Percentiles rank a stretch among this genome's conserved stretches.
Evolutionary conservation across 1,140 invertebrate species (phyloP).

Genomic region (Pinna nobilis): DNA sequence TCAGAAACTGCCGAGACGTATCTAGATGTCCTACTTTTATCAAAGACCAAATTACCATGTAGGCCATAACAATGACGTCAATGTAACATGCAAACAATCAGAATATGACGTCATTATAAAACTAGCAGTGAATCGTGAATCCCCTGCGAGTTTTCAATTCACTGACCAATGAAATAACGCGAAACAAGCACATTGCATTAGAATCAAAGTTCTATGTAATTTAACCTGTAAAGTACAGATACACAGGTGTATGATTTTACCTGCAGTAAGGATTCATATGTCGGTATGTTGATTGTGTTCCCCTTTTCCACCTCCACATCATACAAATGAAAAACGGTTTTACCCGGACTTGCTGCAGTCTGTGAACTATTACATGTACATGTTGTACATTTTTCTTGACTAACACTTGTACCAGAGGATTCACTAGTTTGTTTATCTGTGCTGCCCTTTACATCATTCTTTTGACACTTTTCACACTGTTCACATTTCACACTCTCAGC

Average conservation of each 20-base stretch:
- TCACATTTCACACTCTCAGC: neutral
- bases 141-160: too few species aligned
- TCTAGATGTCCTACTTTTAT: too few species aligned
- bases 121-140: too few species aligned
- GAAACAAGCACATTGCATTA: too few species aligned
- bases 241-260: conserved; percentile 13
- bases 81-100: too few species aligned
- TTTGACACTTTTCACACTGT: neutral
- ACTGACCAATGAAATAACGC: too few species aligned
- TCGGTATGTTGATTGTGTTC: neutral
- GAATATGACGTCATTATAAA: too few species aligned
- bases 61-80: too few species aligned
- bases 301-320: conserved; percentile 52
- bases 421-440: conserved; percentile 4
- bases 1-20: too few species aligned
- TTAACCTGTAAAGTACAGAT: too few species aligned
- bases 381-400: neutral
- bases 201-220: too few species aligned
- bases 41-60: too few species aligned
- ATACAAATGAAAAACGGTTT: conserved; percentile 52
- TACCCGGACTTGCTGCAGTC: neutral
- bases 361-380: neutral
- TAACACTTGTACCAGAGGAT: neutral
- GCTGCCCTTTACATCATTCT: neutral
- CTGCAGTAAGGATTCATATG: conserved; percentile 33